Evolutionary conservation across 2,888 invertebrate species (phyloP).

Genomic region (Acanthacorydalis orientalis): DNA sequence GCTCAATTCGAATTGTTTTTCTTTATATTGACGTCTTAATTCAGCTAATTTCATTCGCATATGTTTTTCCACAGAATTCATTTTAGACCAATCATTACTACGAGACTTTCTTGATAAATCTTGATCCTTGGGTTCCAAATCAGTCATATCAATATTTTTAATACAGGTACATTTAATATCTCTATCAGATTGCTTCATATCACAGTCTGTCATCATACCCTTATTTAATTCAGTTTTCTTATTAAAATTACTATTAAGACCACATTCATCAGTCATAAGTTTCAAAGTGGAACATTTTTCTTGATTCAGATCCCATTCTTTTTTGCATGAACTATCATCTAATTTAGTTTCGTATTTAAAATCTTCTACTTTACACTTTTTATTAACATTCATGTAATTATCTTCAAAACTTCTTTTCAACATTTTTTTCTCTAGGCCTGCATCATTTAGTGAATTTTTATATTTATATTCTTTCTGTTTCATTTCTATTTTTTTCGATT

Average conservation of each 20-base stretch:
- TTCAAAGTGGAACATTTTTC: too few species aligned
- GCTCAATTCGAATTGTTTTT: conserved; percentile 68
- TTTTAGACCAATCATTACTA: conserved; percentile 25
- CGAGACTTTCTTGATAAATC: conserved; percentile 19
- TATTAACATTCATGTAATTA: background rate
- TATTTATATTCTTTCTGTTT: conserved; percentile 9
- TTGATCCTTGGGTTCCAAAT: conserved; percentile 25
- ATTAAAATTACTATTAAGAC: background rate
- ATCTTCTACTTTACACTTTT: conserved; percentile 4
- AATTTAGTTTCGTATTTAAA: conserved; percentile 3
- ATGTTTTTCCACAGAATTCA: conserved; percentile 61
- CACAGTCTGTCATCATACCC: conserved; percentile 1
- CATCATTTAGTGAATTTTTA: too few species aligned
- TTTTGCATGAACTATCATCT: too few species aligned
- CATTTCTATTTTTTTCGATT: conserved; percentile 12
- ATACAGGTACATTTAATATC: conserved; percentile 3
- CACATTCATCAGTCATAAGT: background rate
- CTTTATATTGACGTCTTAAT: conserved; percentile 62
- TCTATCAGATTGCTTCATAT: conserved; percentile 2
- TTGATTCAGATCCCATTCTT: too few species aligned
- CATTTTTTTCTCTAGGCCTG: conserved; percentile 26
- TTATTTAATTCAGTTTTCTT: background rate
- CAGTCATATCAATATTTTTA: conserved; percentile 11
- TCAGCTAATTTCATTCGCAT: conserved; percentile 70
- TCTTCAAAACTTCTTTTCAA: conserved; percentile 13